phyloP scores from a whole-genome alignment of 2,888 invertebrate genomes.

The Camptogramma bilineatum region DNA sequence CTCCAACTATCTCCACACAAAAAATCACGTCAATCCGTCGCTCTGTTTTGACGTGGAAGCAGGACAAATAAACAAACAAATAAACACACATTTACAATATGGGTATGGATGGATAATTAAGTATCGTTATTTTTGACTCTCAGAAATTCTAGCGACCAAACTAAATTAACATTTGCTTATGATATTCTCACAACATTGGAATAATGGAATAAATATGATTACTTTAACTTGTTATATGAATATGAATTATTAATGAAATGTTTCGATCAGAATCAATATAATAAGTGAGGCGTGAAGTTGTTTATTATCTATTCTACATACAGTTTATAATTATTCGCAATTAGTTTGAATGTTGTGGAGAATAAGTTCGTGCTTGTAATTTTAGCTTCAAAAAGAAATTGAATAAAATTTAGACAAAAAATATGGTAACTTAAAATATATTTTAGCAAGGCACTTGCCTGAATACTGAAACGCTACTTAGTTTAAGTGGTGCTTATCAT shows the following conservation, averaged over 20 bases:
- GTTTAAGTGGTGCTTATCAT: too few relatives aligned
- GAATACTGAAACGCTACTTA: too few relatives aligned
- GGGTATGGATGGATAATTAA: too few relatives aligned
- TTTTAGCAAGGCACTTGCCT: background rate
- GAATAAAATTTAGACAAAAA: background rate
- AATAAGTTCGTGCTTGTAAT: background rate
- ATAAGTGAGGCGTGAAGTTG: constrained; percentile 48
- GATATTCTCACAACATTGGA: constrained; percentile 1
- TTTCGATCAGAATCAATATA: constrained; percentile 38
- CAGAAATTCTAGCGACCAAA: background rate
- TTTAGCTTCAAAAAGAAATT: background rate
- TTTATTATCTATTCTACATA: constrained; percentile 36
- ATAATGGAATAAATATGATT: constrained; percentile 8
- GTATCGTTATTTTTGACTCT: background rate
- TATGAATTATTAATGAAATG: constrained; percentile 49
- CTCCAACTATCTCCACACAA: too few relatives aligned
- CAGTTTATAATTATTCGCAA: constrained; percentile 17
- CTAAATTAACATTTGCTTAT: constrained; percentile 1
- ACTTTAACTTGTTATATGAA: constrained; percentile 22
- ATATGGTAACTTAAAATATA: background rate
- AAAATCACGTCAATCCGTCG: too few relatives aligned
- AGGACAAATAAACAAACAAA: too few relatives aligned
- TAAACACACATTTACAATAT: too few relatives aligned
- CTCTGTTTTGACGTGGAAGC: too few relatives aligned
- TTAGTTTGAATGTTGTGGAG: background rate